Conservation (phyloP, 2,888 invertebrate genomes). For the Stenoptilia bipunctidactyla region DNA sequence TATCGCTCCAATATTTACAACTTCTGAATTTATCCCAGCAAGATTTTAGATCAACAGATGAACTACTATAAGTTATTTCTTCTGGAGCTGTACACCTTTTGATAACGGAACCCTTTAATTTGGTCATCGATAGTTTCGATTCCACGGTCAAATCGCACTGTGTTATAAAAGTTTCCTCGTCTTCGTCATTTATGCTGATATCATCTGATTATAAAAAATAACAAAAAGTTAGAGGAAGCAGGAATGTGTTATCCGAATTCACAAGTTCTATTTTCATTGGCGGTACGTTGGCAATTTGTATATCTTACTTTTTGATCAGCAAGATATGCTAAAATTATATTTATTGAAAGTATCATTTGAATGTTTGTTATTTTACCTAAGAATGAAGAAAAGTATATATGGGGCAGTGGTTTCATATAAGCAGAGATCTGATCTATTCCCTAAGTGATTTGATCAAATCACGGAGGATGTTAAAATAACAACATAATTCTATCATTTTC, state of each 20-base stretch:
- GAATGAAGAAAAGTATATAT: no score
- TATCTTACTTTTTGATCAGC: conserved; percentile 6
- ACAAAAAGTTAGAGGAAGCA: conserved; percentile 5
- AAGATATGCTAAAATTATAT: no score
- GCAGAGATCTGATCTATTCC: no score
- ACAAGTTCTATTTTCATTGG: conserved; percentile 13
- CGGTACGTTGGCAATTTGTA: conserved; percentile 35
- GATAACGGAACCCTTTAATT: conserved; percentile 36
- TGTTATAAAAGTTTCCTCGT: conserved; percentile 39
- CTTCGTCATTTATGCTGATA: conserved; percentile 30
- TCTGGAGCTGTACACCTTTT: conserved; percentile 26
- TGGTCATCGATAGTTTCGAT: conserved; percentile 22
- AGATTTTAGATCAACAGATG: no score
- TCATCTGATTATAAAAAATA: conserved; percentile 8
- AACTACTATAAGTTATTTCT: conserved; percentile 10
- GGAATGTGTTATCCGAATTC: no score
- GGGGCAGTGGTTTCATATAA: no score
- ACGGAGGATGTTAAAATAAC: no score
- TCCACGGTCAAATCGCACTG: conserved; percentile 40
- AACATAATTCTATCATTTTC: no score
- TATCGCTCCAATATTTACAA: conserved; percentile 27
- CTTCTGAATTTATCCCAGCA: conserved; percentile 36
- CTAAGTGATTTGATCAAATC: no score
- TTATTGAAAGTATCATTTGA: no score
- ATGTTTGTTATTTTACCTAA: no score